phyloP scores from a whole-genome alignment of 2,888 invertebrate species.

The Temnothorax ravouxi region DNA sequence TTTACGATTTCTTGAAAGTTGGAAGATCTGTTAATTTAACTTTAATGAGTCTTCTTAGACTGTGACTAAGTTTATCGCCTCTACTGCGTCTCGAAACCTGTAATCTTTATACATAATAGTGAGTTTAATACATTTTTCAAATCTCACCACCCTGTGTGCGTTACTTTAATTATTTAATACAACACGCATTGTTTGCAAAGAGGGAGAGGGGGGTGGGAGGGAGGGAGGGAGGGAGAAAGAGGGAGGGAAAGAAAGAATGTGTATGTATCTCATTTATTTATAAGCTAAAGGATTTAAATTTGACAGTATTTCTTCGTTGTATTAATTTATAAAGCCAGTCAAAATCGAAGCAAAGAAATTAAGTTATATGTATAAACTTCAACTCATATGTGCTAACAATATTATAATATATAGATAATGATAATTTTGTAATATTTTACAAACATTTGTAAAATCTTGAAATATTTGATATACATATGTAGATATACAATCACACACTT shows the following conservation, averaged over 20 bases:
- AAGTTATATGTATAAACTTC: not conserved
- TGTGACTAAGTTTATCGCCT: slow-evolving; percentile 15
- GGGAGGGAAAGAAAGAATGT: not conserved
- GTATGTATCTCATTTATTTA: not conserved
- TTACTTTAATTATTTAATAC: not conserved
- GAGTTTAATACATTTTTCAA: slow-evolving; percentile 42
- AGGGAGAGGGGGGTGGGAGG: not conserved
- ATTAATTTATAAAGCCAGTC: not conserved
- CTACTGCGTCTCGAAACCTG: slow-evolving; percentile 18
- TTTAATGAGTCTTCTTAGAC: slow-evolving; percentile 38
- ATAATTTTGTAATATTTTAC: slow-evolving; percentile 10
- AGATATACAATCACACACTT: not conserved
- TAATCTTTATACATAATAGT: slow-evolving; percentile 37
- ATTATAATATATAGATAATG: slow-evolving; percentile 5
- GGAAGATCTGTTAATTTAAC: slow-evolving; percentile 16
- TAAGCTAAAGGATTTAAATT: not conserved
- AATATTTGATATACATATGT: not conserved
- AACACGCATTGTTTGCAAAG: not conserved
- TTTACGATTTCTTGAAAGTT: slow-evolving; percentile 18
- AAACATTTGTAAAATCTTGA: not conserved
- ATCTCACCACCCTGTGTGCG: not conserved
- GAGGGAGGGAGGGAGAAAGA: not conserved
- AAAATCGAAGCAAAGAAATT: not conserved
- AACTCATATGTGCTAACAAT: not conserved
- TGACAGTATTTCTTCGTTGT: too few species aligned